phyloP scores from a whole-genome alignment of 2,113 vertebrate species.

The Sander vitreus region DNA sequence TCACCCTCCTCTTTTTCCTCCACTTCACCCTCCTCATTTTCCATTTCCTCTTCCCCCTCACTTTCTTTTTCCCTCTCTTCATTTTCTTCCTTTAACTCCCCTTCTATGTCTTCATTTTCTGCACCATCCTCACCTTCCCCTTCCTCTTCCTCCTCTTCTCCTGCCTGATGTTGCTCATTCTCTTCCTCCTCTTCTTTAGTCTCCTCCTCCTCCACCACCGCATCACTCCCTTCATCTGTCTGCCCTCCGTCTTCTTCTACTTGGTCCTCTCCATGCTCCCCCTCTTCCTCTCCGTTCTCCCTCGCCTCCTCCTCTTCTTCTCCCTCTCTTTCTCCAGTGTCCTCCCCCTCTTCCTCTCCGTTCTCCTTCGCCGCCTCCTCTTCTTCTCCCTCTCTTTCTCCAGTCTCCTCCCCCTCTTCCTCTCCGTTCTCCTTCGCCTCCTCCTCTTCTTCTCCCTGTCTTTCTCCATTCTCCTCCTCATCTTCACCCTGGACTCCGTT shows the following conservation, averaged over 20 bases:
- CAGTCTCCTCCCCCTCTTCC: not conserved
- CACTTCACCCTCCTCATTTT: not conserved
- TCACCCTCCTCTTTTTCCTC: not conserved
- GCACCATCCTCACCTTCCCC: not conserved
- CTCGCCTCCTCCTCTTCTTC: conserved; percentile 7
- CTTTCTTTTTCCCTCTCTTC: not conserved
- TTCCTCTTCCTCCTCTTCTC: not conserved
- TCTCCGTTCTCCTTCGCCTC: not conserved
- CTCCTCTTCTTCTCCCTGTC: not conserved
- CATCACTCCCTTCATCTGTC: not conserved
- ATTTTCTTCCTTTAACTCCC: not conserved
- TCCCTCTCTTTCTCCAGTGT: not conserved
- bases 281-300: not conserved
- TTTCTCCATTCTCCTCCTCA: not conserved
- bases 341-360: not conserved
- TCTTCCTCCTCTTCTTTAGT: conserved; percentile 12
- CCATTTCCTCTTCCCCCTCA: not conserved
- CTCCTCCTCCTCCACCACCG: not conserved
- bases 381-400: not conserved
- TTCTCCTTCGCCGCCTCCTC: not conserved
- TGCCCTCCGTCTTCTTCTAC: not conserved
- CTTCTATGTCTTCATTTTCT: not conserved
- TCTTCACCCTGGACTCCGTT: conserved; percentile 59
- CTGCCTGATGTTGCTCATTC: not conserved
- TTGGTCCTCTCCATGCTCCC: conserved; percentile 1